Percentiles rank a stretch among this genome's conserved stretches.
phyloP scores from a whole-genome alignment of 2,888 invertebrate genomes.

The Schizaphis graminum region DNA sequence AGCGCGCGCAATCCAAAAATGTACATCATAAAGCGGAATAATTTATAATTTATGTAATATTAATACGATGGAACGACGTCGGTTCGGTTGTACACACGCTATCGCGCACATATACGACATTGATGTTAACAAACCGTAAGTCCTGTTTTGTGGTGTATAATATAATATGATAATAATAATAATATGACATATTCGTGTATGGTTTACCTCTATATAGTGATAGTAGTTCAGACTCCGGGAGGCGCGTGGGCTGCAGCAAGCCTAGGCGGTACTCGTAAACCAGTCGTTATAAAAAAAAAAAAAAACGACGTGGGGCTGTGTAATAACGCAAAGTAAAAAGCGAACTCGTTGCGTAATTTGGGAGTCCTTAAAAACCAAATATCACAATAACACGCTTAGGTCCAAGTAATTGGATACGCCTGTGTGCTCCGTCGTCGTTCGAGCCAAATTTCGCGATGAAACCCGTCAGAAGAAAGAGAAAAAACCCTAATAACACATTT shows the following conservation, averaged over 20 bases:
- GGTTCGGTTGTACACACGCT: not conserved
- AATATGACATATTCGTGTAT: not conserved
- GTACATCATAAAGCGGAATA: not conserved
- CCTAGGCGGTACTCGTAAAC: conserved; percentile 19
- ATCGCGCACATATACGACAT: not conserved
- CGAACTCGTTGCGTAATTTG: conserved; percentile 51
- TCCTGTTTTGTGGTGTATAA: conserved; percentile 21
- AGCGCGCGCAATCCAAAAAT: not conserved
- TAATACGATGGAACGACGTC: not conserved
- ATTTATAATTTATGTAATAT: not conserved
- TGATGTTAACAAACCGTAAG: conserved; percentile 53
- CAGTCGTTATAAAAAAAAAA: conserved; percentile 37
- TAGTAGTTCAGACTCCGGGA: not conserved
- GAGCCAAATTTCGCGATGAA: not conserved
- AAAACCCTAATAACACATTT: conserved; percentile 14
- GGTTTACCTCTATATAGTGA: not conserved
- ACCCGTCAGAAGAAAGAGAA: not conserved
- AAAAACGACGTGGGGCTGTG: not conserved
- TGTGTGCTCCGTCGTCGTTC: conserved; percentile 7
- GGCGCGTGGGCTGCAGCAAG: conserved; percentile 33
- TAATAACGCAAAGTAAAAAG: not conserved
- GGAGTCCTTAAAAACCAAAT: conserved; percentile 47
- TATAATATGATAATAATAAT: not conserved
- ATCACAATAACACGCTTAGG: conserved; percentile 4
- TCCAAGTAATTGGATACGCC: conserved; percentile 36